phyloP scores from a whole-genome alignment of 1,140 invertebrate genomes.

The Littorina saxatilis region DNA sequence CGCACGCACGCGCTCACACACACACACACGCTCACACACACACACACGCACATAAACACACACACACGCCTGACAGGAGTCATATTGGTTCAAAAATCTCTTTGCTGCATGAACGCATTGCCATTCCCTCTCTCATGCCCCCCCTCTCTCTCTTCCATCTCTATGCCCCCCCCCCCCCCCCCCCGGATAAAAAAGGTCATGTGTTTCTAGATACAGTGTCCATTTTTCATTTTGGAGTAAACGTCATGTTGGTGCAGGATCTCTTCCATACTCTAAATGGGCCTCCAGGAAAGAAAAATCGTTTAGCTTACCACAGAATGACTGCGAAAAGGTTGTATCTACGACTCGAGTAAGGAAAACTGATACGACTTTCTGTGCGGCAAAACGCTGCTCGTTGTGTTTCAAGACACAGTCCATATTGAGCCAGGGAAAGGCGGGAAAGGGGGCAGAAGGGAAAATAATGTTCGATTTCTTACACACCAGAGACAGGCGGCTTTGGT shows the following conservation, averaged over 20 bases:
- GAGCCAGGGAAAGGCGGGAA: not conserved
- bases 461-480: not conserved
- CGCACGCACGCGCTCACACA: too few species aligned
- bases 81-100: not conserved
- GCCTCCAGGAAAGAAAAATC: too few species aligned
- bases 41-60: not conserved
- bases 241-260: too few species aligned
- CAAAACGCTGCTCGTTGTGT: not conserved
- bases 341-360: too few species aligned
- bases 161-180: too few species aligned
- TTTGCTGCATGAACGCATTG: not conserved
- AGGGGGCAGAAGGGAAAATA: not conserved
- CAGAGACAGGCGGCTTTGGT: not conserved
- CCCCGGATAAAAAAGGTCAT: too few species aligned
- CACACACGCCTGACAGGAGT: not conserved
- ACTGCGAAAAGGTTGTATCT: too few species aligned
- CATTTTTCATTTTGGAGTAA: not conserved
- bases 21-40: not conserved
- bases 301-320: too few species aligned
- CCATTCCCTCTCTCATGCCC: not conserved
- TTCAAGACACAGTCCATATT: not conserved
- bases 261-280: too few species aligned
- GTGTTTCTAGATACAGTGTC: not conserved
- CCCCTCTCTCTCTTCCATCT: too few species aligned
- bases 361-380: too few species aligned